Base-by-base conservation (phyloP, 1,140 invertebrate genomes). In the Drosophila kohkoa region DNA sequence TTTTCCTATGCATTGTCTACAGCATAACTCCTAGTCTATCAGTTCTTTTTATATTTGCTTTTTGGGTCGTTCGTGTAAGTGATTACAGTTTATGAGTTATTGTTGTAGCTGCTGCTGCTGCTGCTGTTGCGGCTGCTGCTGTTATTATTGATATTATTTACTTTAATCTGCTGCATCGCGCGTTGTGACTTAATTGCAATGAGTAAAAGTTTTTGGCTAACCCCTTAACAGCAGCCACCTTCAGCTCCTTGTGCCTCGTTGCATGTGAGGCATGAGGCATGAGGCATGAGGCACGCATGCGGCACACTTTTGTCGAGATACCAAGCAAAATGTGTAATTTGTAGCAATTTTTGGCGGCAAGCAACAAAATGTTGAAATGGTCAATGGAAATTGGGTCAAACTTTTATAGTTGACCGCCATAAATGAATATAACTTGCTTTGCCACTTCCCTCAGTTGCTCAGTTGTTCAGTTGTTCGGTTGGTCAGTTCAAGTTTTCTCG, bases 11-110 rank as follows among this genome's bases (percentile, higher is more conserved):
- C 10, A 41, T 10, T 41, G 7, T n/a, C 10, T 64, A 2, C 16
- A 65, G 63, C 13, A 28, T 65, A 64, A 32, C 30, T 51, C 3
- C 3, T 5, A 25, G 63, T 54, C 10, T 55, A 3, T 15, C 35
- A 55, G 1, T 0, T 8, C 10, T 13, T 52, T 5, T 15, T 4
- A 6, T 13, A 7, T 10, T 10, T 87, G 45, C 46, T 43, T 70
- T 66, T 68, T 35, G 66, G n/a, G 30, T 57, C 52, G 38, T 38
- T 13, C 52, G 20, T 51, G 71, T 88, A 83, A 87, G 83, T 87
- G 83, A 88, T 87, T 87, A 83, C 85, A 82, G 77, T 81, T 83
- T 83, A 88, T 88, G 83, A 87, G 77, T 87, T 87, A 77, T 88
- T 80, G 80, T 87, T 68, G 75, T 28, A 48, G 46, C 15, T 58